These are phyloP conservation scores for Coreoperca whiteheadi DNA, from an alignment of 2,113 vertebrate genomes.

Conservation along the genomic window DNA sequence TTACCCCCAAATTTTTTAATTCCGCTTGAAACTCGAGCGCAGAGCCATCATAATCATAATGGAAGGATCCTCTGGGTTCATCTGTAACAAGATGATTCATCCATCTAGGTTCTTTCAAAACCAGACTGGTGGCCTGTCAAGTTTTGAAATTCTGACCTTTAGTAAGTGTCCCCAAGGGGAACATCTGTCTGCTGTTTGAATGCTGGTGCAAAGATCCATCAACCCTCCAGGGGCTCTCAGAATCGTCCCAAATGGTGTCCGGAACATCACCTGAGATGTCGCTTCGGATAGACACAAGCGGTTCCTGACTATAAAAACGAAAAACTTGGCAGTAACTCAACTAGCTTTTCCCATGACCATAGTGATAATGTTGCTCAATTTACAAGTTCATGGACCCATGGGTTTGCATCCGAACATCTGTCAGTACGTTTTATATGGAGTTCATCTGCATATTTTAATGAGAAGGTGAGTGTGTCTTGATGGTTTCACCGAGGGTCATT, in stretches of 20 bases:
- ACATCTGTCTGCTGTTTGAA: conserved; percentile 44
- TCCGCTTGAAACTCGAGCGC: too few relatives aligned
- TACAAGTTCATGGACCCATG: conserved; percentile 55
- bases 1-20: too few relatives aligned
- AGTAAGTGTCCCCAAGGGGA: conserved; percentile 31
- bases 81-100: conserved; percentile 29
- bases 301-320: neutral
- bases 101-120: conserved; percentile 32
- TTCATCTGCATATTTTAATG: conserved; percentile 62
- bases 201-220: conserved; percentile 30
- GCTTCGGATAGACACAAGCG: neutral
- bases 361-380: conserved; percentile 54
- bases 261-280: conserved; percentile 13
- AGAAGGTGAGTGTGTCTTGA: conserved; percentile 31
- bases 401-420: conserved; percentile 67
- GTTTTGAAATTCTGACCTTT: conserved; percentile 66
- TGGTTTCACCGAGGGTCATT: conserved; percentile 23
- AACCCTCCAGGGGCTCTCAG: neutral
- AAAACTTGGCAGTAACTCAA: neutral
- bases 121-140: conserved; percentile 49
- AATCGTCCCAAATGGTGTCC: conserved; percentile 9
- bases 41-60: too few relatives aligned
- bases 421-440: conserved; percentile 36
- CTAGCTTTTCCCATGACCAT: conserved; percentile 28
- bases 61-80: conserved; percentile 7